Evolutionary conservation across 2,113 vertebrate genomes (phyloP), one percentile per base, ranked within the genome.

Genomic region (Tenebrosternarchus preto): DNA sequence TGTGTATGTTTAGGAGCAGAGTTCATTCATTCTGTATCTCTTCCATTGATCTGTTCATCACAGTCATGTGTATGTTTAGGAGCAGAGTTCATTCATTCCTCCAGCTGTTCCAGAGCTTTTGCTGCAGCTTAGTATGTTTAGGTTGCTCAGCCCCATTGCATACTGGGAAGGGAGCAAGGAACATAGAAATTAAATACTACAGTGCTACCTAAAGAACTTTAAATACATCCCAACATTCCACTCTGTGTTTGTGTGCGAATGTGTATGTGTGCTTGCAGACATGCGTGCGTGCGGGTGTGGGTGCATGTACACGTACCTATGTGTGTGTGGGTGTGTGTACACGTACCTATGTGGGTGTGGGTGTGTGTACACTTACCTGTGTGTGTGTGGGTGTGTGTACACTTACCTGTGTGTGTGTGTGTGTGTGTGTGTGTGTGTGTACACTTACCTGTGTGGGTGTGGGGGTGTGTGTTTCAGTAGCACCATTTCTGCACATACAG

Each of bases 401-500:
- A 70, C 22, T 11, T 50, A 25, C 9, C 20, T 24, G 27, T 71
- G 43, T 71, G 67, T 69, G 31, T 24, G 24, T 31, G 55, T 75
- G 33, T 31, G 57, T 46, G 12, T 36, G 39, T 11, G 39, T 46
- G 9, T 11, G 39, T 11, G 9, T 46, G 31, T 76, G 33, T 76
- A 6, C n/a, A n/a, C n/a, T n/a, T n/a, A n/a, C n/a, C n/a, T n/a
- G n/a, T n/a, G 33, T 36, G 33, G 33, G 33, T 36, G 33, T 36
- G 33, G 33, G 33, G 33, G 33, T n/a, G 11, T 50, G 31, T 15
- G 24, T 22, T 27, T 29, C 84, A 92, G 90, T 90, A 98, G 96
- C 76, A 92, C 95, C 2, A n/a, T n/a, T n/a, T n/a, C n/a, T n/a
- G n/a, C n/a, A n/a, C n/a, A n/a, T n/a, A n/a, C n/a, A n/a, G n/a